Conservation (phyloP, 1,140 invertebrate species). For the Macrotrachela quadricornifera region DNA sequence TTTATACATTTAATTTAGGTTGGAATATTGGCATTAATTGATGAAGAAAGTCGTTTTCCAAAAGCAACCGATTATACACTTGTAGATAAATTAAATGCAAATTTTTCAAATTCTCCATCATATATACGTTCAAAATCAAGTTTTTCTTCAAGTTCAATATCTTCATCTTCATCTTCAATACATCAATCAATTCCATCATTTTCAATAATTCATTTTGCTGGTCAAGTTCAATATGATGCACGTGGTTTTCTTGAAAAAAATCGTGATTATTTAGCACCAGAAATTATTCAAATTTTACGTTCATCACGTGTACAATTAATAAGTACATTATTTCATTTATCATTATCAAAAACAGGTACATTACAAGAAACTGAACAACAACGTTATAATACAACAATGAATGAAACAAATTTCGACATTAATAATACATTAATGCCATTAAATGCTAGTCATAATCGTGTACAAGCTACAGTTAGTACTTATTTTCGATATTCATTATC, state of each 20-base stretch:
- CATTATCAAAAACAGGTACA: conserved; percentile 48
- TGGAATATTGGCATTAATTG: conserved; percentile 66
- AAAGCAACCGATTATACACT: conserved; percentile 19
- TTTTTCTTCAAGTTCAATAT: no score
- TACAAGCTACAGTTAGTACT: conserved; percentile 58
- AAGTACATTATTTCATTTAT: conserved; percentile 56
- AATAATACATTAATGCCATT: no score
- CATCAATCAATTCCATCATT: conserved; percentile 32
- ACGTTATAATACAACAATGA: background rate
- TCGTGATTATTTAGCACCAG: conserved; percentile 53
- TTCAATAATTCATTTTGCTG: conserved; percentile 56
- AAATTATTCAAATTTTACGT: conserved; percentile 52
- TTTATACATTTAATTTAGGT: no score
- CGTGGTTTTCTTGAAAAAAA: conserved; percentile 60
- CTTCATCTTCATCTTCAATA: conserved; percentile 37
- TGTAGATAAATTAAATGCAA: conserved; percentile 6
- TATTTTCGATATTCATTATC: conserved; percentile 62
- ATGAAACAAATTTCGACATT: no score
- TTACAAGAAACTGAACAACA: background rate
- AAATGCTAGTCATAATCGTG: conserved; percentile 49
- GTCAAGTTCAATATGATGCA: conserved; percentile 52
- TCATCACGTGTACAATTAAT: conserved; percentile 49
- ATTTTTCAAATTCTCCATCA: no score
- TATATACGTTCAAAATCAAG: no score
- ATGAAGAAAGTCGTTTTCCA: conserved; percentile 75